Evolutionary conservation across 2,888 invertebrate genomes (phyloP), one percentile per base, ranked within the genome.

Genomic region (Calameuta idolon): DNA sequence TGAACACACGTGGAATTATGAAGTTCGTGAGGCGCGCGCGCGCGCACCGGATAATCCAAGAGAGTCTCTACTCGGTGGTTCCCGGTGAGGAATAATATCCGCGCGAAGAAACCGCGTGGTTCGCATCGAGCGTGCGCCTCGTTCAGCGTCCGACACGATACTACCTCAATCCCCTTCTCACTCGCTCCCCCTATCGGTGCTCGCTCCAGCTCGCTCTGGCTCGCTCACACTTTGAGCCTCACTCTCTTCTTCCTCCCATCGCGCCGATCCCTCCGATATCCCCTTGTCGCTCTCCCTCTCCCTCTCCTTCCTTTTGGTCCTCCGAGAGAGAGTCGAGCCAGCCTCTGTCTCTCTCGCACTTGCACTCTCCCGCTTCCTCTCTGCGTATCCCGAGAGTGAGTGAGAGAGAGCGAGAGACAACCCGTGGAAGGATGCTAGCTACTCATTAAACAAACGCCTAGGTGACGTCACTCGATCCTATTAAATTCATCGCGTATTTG

Each of bases 101-200:
- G 87, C 88, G 88, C 85, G 85, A 85, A 87, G 85, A 85, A 87
- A 85, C 83, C 87, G 85, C 88, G 87, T 87, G 86, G 82, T 87
- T 89, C 87, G 88, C 88, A 86, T 87, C 87, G 88, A 90, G 86
- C 90, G 90, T 90, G 90, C 90, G 90, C 89, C 85, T 90, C 90
- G 89, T 89, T 89, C 90, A 90, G 90, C 90, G 90, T 90, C 90
- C 89, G 88, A 89, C 89, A 89, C 90, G 90, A 89, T 89, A 90
- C 90, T 89, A 89, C 87, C 87, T 86, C 86, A 83, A 86, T 86
- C 87, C 85, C 87, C 71, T 73, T 55, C 85, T 86, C 84, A 85
- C 84, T 85, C 88, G 86, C 89, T 86, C 86, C 81, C 83, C 76
- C 82, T 73, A 71, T 33, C 9, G 31, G 31, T 33, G 71, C 79